Base-by-base conservation (phyloP, 2,113 vertebrate genomes). In the Danionella cerebrum region DNA sequence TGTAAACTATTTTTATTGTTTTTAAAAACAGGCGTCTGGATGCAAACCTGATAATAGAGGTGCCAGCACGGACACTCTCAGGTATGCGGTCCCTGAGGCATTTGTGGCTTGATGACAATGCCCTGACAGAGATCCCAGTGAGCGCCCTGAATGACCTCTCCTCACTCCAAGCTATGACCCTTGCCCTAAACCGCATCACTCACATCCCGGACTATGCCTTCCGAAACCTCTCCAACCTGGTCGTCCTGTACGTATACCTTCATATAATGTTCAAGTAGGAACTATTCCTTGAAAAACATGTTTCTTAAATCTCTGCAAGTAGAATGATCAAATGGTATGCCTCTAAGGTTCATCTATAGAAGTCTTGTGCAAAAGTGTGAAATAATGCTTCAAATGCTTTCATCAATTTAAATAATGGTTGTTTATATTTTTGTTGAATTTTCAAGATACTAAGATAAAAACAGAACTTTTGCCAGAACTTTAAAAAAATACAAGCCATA, bases 61-160 rank as follows among this genome's bases (percentile, higher is more conserved):
- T 98, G 64, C 95, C 94, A 0, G 86, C 91, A 39, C 77, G 80
- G 75, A 92, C 93, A 68, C 95, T 98, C 7, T 81, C 89, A 73
- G 92, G 93, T 19, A 87, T 97, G 65, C 85, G 80, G 5, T 88
- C 93, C 67, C 71, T 98, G 5, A 89, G 93, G 54, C 95, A 98
- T 84, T 91, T 98, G 73, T 98, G 95, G 95, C 73, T 98, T 80
- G 95, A 98, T 0, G 95, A 97, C 77, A 98, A 97, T 24, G 91
- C 85, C 7, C 86, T 98, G 66, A 90, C 85, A 0, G 90, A 97
- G 82, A 94, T 98, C 81, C 95, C 94, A 0, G 85, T 96, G 73
- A 82, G 70, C 35, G 94, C 95, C 1, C 89, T 93, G 74, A 88
- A 87, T 77, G 85, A 76, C 64, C 87, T 97, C 57, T 91, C 89